Evolutionary conservation across 2,888 invertebrate genomes (phyloP), one percentile per base, ranked within the genome.

Genomic region (Nysson spinosus): DNA sequence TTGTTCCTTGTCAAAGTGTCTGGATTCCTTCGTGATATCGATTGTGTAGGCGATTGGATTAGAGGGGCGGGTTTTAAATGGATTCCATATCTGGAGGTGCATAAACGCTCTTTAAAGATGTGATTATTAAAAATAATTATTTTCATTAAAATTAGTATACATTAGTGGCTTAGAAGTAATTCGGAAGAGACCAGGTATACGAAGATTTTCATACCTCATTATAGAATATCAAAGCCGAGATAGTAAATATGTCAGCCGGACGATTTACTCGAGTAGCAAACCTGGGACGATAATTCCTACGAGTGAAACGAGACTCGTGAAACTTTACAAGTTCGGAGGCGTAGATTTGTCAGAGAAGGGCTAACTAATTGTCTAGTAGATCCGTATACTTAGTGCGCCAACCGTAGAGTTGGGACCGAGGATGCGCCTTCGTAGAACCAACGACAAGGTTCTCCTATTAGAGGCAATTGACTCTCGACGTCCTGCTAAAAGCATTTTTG

Each of bases 401-500:
- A 49, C 19, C 40, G 49, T 14, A 50, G 16, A 12, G 37, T 34
- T 14, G 16, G 16, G 14, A 16, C 14, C 30, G 16, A 16, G 19
- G 28, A 6, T 14, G 28, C 9, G n/a, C 16, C 9, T 19, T n/a
- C 22, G 20, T 20, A 44, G 51, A 51, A 50, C 51, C 30, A 55
- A 57, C 47, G 51, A 76, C 75, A 71, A 66, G 80, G 51, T 78
- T 78, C 73, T 57, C 74, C 82, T 83, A 81, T 81, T 82, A 81
- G 78, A 35, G 69, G 46, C 56, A 69, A 69, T 73, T 61, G 70
- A 40, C 50, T 66, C 49, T 22, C 28, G 17, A 11, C 14, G 55
- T 55, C 65, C 74, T 63, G 72, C 77, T 84, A 84, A 85, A 85
- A 85, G 85, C 85, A 82, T 85, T 85, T 79, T 83, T 78, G 77